A percentile compares a stretch with the other conserved stretches of the same genome.
These are phyloP conservation scores for Phoeniculus purpureus DNA, from an alignment of 2,797 vertebrate species.

Conservation along the genomic window DNA sequence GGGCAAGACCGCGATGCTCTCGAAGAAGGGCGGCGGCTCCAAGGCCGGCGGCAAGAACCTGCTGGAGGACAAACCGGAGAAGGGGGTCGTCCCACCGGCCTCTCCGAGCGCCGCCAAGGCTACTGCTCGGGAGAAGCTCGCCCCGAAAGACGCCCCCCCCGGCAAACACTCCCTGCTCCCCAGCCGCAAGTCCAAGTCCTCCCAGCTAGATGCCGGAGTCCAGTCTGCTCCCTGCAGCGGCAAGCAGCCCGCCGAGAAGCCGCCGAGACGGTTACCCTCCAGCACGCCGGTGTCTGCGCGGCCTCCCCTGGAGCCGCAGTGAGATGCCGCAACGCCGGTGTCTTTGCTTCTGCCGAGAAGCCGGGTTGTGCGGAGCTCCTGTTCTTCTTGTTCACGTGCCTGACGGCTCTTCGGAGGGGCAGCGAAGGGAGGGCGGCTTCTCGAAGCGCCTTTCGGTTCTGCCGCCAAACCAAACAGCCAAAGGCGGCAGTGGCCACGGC, in stretches of 20 bases:
- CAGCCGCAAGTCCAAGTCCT: conserved; percentile 92
- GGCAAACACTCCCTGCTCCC: conserved; percentile 88
- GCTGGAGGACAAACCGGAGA: conserved; percentile 73
- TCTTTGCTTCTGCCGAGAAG: conserved; percentile 84
- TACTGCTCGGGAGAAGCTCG: conserved; percentile 77
- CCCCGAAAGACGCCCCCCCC: conserved; percentile 82
- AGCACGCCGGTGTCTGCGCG: conserved; percentile 92
- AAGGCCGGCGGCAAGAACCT: conserved; percentile 78
- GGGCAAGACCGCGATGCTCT: conserved; percentile 89
- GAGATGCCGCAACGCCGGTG: conserved; percentile 77
- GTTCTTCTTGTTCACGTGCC: conserved; percentile 84
- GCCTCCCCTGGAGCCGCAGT: conserved; percentile 90
- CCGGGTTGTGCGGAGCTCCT: conserved; percentile 83
- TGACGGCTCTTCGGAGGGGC: conserved; percentile 70
- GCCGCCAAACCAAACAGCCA: conserved; percentile 86
- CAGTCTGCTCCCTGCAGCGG: conserved; percentile 84
- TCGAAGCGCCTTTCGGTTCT: conserved; percentile 90
- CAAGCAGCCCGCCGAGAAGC: conserved; percentile 87
- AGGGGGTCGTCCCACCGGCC: conserved; percentile 15
- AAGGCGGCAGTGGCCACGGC: conserved; percentile 79
- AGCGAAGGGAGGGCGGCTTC: conserved; percentile 77
- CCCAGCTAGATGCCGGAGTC: conserved; percentile 81
- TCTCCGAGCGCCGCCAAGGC: conserved; percentile 66
- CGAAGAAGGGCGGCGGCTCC: conserved; percentile 85
- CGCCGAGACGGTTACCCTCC: conserved; percentile 88